Conservation (phyloP, 2,888 invertebrate species). For the Cyclophora punctaria region DNA sequence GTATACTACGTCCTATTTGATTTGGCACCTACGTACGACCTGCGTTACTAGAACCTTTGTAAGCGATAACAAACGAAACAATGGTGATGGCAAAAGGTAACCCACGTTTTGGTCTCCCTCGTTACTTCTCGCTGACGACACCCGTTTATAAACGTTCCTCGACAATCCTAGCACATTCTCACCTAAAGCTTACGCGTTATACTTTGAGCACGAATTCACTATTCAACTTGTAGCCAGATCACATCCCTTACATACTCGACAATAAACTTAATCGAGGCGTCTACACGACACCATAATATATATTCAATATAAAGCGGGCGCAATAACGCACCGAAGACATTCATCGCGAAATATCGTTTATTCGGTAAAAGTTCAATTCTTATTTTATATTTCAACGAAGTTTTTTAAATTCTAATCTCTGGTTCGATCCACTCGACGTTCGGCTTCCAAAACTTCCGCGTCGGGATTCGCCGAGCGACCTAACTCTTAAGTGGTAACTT, state of each 20-base stretch:
- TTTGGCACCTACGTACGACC: conserved; percentile 72
- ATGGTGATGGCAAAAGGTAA: conserved; percentile 70
- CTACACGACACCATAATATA: conserved; percentile 66
- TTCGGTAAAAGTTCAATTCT: conserved; percentile 70
- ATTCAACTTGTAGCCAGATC: conserved; percentile 55
- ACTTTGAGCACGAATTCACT: conserved; percentile 59
- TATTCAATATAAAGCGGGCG: conserved; percentile 62
- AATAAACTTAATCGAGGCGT: conserved; percentile 67
- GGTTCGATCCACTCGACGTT: conserved; percentile 52
- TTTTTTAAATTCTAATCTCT: conserved; percentile 63
- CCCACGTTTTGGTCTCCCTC: conserved; percentile 69
- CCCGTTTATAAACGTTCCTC: conserved; percentile 19
- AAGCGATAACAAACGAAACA: conserved; percentile 50
- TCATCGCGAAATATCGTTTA: conserved; percentile 73
- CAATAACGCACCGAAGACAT: conserved; percentile 61
- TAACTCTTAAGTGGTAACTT: conserved; percentile 74
- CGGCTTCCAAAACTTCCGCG: conserved; percentile 38
- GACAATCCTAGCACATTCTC: conserved; percentile 32
- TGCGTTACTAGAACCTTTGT: conserved; percentile 36
- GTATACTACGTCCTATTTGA: conserved; percentile 65
- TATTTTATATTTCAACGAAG: conserved; percentile 64
- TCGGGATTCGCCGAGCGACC: conserved; percentile 57
- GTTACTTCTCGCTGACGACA: conserved; percentile 36
- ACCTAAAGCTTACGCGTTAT: conserved; percentile 47
- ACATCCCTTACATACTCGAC: conserved; percentile 49